Evolutionary conservation across 23 tunicate species (phyloP), one percentile per base, ranked within the genome.

Genomic region (Halocynthia aurantium): DNA sequence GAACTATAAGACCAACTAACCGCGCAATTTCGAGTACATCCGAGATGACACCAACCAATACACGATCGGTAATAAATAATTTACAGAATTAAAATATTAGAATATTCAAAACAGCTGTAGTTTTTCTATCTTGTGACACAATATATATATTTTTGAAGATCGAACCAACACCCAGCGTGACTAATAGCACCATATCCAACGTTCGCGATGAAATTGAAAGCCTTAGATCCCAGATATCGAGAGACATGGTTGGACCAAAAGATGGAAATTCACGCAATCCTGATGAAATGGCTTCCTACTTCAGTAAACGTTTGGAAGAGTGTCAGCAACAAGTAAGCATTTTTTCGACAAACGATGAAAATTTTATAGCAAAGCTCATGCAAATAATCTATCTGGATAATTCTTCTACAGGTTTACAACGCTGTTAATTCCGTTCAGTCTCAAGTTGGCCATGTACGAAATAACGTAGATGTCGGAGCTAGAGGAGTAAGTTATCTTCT

Each of bases 201-300:
- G 93, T 87, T 7, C 74, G 98, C 7, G 94, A 84, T 76, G 98
- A 93, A 81, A 84, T 93, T 22, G 98, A 84, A 55, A 83, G 76
- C 71, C 73, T 93, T 19, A 84, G 89, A 54, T 64, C 76, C 7
- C 98, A 93, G 58, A 85, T 93, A 22, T 81, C 87, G 56, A 70
- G 84, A 67, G 93, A 94, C 10, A 62, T 93, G 56, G 88, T 76
- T 11, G 40, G 74, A 10, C 77, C 67, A 9, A 81, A 72, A 10
- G 82, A 63, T 8, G 55, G 71, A n/a, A 31, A 77, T 15, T 80
- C 89, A 7, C 86, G 83, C 19, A 85, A 87, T 52, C 83, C 83
- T 88, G 98, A 93, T 13, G 83, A 85, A 71, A 88, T 93, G 87
- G 93, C 98, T 6, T 84, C 82, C 50, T 93, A 84, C 76, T 93